Percentiles rank a stretch among this genome's conserved stretches.
These are phyloP conservation scores for Galendromus occidentalis DNA, from an alignment of 1,140 invertebrate species.

Conservation along the genomic window DNA sequence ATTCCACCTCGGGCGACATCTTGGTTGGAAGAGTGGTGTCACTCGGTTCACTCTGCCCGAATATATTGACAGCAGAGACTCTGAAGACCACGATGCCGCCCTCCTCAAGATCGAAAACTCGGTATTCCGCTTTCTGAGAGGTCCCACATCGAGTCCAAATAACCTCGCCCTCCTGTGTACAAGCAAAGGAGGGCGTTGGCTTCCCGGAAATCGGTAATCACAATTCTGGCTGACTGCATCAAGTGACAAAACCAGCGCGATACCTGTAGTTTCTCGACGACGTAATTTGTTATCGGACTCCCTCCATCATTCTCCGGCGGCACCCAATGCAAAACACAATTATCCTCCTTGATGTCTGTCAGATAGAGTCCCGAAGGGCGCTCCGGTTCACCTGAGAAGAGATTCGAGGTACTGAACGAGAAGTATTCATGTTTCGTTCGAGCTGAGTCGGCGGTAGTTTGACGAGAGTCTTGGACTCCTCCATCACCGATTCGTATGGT, in stretches of 20 bases:
- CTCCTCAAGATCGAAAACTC: background rate
- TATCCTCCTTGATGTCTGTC: background rate
- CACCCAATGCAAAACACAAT: slow-evolving; percentile 56
- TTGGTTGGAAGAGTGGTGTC: background rate
- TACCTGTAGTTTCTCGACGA: slow-evolving; percentile 93
- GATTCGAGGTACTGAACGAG: background rate
- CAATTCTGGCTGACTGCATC: background rate
- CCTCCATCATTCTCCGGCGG: slow-evolving; percentile 68
- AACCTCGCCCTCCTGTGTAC: background rate
- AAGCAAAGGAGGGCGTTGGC: too few relatives aligned
- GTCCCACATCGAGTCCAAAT: background rate
- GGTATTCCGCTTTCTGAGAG: background rate
- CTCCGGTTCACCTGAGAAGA: background rate
- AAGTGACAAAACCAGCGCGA: background rate
- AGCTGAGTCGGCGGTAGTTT: too few relatives aligned
- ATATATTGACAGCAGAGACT: background rate
- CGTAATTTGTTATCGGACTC: slow-evolving; percentile 73
- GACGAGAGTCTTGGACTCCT: too few relatives aligned
- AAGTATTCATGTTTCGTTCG: too few relatives aligned
- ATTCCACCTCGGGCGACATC: background rate
- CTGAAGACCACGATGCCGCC: background rate
- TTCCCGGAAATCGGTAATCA: too few relatives aligned
- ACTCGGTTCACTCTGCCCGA: background rate
- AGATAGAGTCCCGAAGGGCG: background rate
- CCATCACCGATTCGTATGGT: too few relatives aligned